Evolutionary conservation across 1,140 invertebrate species (phyloP).

Genomic region (Bombus impatiens): DNA sequence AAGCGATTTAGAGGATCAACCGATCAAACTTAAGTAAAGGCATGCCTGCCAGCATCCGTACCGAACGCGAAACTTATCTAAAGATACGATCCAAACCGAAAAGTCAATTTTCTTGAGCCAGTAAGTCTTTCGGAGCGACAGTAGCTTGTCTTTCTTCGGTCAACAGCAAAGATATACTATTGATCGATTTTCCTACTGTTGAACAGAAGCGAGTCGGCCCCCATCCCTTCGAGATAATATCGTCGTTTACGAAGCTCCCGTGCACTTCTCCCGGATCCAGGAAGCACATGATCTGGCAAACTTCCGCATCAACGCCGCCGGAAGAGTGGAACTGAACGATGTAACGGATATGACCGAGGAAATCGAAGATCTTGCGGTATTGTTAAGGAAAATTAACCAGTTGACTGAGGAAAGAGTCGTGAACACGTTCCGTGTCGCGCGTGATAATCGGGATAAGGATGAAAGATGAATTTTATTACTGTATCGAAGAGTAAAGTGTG

Average conservation of each 20-base stretch:
- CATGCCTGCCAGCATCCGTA: neutral
- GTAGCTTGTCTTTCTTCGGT: neutral
- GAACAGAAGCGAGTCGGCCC: neutral
- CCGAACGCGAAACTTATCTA: neutral
- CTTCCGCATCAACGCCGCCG: conserved; percentile 14
- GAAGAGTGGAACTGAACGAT: neutral
- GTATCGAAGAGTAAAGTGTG: too few species aligned
- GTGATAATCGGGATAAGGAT: too few species aligned
- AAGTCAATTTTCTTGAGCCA: conserved; percentile 8
- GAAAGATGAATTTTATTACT: too few species aligned
- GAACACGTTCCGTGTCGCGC: too few species aligned
- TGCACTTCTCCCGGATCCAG: neutral
- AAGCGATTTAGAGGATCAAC: neutral
- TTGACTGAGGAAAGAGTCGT: neutral
- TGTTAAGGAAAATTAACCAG: neutral
- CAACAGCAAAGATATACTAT: neutral
- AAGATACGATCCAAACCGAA: neutral
- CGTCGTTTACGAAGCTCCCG: conserved; percentile 3
- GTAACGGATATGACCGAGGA: neutral
- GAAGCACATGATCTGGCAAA: conserved; percentile 5
- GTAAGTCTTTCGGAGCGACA: neutral
- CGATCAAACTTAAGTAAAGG: neutral
- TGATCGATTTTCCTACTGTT: conserved; percentile 7
- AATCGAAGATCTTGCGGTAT: neutral
- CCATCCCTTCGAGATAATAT: conserved; percentile 9